phyloP scores from a whole-genome alignment of 1,140 invertebrate genomes.

The Scaptomyza graminum region DNA sequence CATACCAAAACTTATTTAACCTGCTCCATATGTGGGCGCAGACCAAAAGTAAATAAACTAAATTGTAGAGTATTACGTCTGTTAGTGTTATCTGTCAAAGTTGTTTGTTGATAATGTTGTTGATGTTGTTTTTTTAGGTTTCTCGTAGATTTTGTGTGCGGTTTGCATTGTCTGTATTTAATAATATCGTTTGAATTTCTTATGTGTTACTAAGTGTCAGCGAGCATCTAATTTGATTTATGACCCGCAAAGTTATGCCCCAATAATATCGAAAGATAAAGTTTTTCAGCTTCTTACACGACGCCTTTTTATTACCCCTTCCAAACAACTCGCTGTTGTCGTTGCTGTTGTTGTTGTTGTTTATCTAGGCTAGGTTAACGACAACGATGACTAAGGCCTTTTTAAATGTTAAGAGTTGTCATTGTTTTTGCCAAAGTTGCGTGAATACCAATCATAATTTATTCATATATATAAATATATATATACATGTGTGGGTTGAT shows the following conservation, averaged over 20 bases:
- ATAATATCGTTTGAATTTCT: slow-evolving; percentile 80
- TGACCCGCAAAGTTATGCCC: slow-evolving; percentile 77
- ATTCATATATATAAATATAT: slow-evolving; percentile 47
- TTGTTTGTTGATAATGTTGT: slow-evolving; percentile 10
- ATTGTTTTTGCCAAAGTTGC: slow-evolving; percentile 74
- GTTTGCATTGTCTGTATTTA: slow-evolving; percentile 64
- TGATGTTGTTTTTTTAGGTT: slow-evolving; percentile 6
- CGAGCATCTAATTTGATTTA: slow-evolving; percentile 79
- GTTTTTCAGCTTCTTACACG: slow-evolving; percentile 53
- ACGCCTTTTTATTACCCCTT: slow-evolving; percentile 2
- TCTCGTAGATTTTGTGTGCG: slow-evolving; percentile 28
- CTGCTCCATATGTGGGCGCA: neutral
- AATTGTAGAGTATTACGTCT: slow-evolving; percentile 21
- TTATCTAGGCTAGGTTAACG: slow-evolving; percentile 36
- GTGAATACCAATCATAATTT: slow-evolving; percentile 65
- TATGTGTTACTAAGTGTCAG: slow-evolving; percentile 80
- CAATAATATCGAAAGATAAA: slow-evolving; percentile 76
- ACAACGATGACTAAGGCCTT: slow-evolving; percentile 76
- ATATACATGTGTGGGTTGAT: slow-evolving; percentile 4
- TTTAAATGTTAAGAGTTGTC: slow-evolving; percentile 77
- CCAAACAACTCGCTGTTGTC: neutral
- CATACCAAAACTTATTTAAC: neutral
- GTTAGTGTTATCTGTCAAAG: slow-evolving; percentile 8
- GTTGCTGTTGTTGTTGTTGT: slow-evolving; percentile 19
- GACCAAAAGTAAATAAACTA: neutral